A percentile compares a stretch with the other conserved stretches of the same genome.
These are phyloP conservation scores for Ephialtes manifestator DNA, from an alignment of 2,888 invertebrate genomes.

Conservation along the genomic window DNA sequence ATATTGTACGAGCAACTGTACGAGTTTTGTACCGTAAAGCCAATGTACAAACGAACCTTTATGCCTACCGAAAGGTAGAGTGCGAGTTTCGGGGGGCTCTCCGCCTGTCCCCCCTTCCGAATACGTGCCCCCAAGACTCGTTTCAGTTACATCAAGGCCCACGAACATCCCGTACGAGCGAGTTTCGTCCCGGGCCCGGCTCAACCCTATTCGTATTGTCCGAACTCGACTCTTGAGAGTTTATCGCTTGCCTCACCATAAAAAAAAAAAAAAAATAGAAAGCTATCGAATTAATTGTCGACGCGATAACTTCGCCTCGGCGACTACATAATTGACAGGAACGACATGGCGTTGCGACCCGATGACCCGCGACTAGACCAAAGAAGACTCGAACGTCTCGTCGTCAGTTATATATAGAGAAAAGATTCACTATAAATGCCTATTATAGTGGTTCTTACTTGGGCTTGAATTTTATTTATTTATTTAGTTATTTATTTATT, in stretches of 20 bases:
- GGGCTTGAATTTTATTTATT: no score
- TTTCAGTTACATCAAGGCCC: slow-evolving; percentile 68
- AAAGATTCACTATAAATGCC: not conserved
- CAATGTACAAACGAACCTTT: slow-evolving; percentile 61
- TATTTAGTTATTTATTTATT: no score
- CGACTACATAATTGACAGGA: slow-evolving; percentile 27
- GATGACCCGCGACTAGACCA: not conserved
- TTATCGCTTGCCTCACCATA: slow-evolving; percentile 29
- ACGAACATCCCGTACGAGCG: slow-evolving; percentile 65
- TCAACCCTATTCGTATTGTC: slow-evolving; percentile 54
- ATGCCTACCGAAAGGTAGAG: slow-evolving; percentile 71
- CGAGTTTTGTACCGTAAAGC: slow-evolving; percentile 20
- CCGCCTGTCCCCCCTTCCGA: not conserved
- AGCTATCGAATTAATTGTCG: slow-evolving; percentile 30
- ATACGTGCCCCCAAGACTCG: slow-evolving; percentile 67
- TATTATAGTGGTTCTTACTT: no score
- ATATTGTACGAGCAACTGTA: slow-evolving; percentile 60
- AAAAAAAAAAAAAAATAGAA: slow-evolving; percentile 21
- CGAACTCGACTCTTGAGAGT: slow-evolving; percentile 3
- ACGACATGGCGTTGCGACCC: slow-evolving; percentile 21
- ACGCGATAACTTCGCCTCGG: slow-evolving; percentile 27
- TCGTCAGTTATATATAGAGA: not conserved
- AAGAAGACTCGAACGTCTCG: not conserved
- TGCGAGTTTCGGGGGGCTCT: slow-evolving; percentile 38
- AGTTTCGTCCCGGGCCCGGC: slow-evolving; percentile 60